Evolutionary conservation across 2,113 vertebrate genomes (phyloP), one percentile per base, ranked within the genome.

Genomic region (Leptodactylus fuscus): DNA sequence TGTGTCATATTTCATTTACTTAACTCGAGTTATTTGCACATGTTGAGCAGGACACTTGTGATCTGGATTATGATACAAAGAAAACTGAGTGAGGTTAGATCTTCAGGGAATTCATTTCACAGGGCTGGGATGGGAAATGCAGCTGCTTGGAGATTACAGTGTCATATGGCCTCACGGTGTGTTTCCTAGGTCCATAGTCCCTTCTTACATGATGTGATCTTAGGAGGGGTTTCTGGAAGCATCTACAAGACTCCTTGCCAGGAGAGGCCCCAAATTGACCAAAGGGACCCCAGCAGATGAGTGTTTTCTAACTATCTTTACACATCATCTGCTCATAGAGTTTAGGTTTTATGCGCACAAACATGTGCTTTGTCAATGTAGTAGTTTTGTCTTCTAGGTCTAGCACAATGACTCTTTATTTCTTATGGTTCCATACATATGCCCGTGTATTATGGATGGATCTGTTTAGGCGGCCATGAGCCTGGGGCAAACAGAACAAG

Each of bases 181-280:
- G 27, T 29, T 51, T 51, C 29, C 9, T 53, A 46, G 73, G 29
- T 29, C 74, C 38, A 27, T 29, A n/a, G 20, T 78, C 38, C 44
- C 60, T 85, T 34, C 49, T 79, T 79, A 62, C 70, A 75, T 58
- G 51, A 55, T 82, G n/a, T 51, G 46, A 36, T 85, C 60, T 58
- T 85, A 53, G 62, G 83, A 85, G 83, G 36, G 34, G 46, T 55
- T 69, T 77, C 29, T 70, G 82, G 82, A 77, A 77, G 22, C n/a
- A 18, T 10, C 41, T 34, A 65, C 20, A 13, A 76, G 2, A 65
- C 10, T 48, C 4, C 11, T 60, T 62, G 38, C 27, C 73, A 62
- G 44, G 22, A 53, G 38, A 76, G 55, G 20, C 29, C 24, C 71
- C 76, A 29, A 62, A 55, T 3, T 20, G n/a, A 29, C 16, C 46